Percentiles rank a stretch among this genome's conserved stretches.
Evolutionary conservation across 2,888 invertebrate genomes (phyloP).

Genomic region (Azorinus chamasolen): DNA sequence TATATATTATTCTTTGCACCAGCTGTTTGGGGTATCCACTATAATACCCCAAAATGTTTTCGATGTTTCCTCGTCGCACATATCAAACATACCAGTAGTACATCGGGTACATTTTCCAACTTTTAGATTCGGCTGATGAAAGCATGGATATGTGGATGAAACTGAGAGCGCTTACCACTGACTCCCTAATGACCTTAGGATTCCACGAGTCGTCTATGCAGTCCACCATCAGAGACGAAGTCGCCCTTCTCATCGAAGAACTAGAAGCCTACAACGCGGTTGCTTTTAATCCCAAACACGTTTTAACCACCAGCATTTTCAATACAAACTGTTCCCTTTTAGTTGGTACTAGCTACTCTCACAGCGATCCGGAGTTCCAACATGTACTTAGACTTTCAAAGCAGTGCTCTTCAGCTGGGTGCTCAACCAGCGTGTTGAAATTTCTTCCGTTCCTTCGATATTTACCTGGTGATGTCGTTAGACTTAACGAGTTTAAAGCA

Average conservation of each 20-base stretch:
- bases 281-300: constrained; percentile 1
- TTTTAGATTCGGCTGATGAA: no score
- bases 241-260: not conserved
- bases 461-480: constrained; percentile 3
- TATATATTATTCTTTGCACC: no score
- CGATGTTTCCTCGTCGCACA: no score
- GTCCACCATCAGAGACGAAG: no score
- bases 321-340: not conserved
- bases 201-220: no score
- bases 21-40: no score
- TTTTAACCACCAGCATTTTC: not conserved
- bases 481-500: not conserved
- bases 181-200: no score
- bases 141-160: no score
- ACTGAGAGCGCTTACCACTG: no score
- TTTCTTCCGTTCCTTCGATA: constrained; percentile 15
- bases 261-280: not conserved
- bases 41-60: no score
- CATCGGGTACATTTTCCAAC: no score
- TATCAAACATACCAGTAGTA: no score
- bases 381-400: not conserved
- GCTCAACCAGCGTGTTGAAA: not conserved
- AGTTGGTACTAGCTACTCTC: not conserved
- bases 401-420: not conserved
- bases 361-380: not conserved